Conservation (phyloP, 2,888 invertebrate genomes). For the Drosophila dives region DNA sequence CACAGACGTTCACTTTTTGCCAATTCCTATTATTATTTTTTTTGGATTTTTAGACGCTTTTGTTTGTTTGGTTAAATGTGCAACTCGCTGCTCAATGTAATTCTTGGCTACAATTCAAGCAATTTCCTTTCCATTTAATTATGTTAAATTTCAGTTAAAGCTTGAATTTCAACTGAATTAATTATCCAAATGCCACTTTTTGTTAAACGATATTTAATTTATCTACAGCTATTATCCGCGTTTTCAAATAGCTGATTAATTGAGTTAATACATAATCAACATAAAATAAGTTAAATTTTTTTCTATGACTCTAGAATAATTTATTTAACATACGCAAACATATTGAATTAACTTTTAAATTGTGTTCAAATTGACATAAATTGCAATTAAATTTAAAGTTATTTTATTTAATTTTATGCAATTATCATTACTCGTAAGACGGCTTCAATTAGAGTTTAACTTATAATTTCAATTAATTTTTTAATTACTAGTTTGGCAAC, state of each 20-base stretch:
- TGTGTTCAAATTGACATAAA: neutral
- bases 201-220: slow-evolving; percentile 7
- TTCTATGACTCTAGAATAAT: neutral
- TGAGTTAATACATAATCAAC: neutral
- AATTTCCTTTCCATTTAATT: slow-evolving; percentile 9
- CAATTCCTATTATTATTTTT: slow-evolving; percentile 10
- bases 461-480: too few relatives aligned
- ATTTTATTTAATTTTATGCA: neutral
- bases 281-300: neutral
- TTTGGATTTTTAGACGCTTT: slow-evolving; percentile 10
- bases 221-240: neutral
- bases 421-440: neutral
- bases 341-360: neutral
- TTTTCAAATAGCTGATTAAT: neutral
- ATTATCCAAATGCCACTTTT: slow-evolving; percentile 1
- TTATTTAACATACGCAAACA: slow-evolving; percentile 1
- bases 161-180: slow-evolving; percentile 9
- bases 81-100: slow-evolving; percentile 11
- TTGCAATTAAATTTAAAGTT: neutral
- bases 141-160: neutral
- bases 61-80: neutral
- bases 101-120: slow-evolving; percentile 11
- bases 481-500: neutral
- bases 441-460: neutral
- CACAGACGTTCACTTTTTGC: slow-evolving; percentile 51